Conservation (phyloP, 2,797 vertebrate species). For the Molossus alvarezi region DNA sequence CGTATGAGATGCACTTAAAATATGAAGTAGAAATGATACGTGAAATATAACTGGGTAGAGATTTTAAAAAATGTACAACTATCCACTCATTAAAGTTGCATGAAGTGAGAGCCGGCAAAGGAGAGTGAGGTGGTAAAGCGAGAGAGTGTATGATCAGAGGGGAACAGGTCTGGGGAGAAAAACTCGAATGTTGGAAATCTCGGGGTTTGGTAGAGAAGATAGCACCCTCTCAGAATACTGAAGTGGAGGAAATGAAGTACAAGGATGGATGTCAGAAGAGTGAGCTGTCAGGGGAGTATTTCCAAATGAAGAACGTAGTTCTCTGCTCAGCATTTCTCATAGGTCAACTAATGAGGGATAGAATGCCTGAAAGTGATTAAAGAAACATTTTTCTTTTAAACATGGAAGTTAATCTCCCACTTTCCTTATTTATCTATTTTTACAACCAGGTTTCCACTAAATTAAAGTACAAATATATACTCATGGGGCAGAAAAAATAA, state of each 20-base stretch:
- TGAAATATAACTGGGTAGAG: conserved; percentile 9
- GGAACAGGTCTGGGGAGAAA: not conserved
- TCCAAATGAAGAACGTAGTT: not conserved
- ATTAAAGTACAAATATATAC: not conserved
- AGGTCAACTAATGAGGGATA: not conserved
- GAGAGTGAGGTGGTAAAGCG: not conserved
- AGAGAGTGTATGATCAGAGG: not conserved
- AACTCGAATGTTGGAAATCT: not conserved
- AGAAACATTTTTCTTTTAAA: conserved; percentile 46
- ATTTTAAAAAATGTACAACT: not conserved
- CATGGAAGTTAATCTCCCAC: not conserved
- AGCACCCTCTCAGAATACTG: not conserved
- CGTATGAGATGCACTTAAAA: not conserved
- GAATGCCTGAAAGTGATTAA: not conserved
- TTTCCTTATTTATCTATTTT: conserved; percentile 19
- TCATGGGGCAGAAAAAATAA: not conserved
- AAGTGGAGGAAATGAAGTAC: not conserved
- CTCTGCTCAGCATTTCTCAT: not conserved
- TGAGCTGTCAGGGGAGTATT: not conserved
- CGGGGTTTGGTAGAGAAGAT: not conserved
- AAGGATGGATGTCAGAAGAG: not conserved
- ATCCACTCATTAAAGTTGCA: not conserved
- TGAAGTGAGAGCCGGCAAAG: not conserved
- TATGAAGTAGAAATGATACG: conserved; percentile 7
- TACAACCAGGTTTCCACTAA: not conserved